Evolutionary conservation across 2,888 invertebrate genomes (phyloP).

Genomic region (Caenorhabditis zanzibari): DNA sequence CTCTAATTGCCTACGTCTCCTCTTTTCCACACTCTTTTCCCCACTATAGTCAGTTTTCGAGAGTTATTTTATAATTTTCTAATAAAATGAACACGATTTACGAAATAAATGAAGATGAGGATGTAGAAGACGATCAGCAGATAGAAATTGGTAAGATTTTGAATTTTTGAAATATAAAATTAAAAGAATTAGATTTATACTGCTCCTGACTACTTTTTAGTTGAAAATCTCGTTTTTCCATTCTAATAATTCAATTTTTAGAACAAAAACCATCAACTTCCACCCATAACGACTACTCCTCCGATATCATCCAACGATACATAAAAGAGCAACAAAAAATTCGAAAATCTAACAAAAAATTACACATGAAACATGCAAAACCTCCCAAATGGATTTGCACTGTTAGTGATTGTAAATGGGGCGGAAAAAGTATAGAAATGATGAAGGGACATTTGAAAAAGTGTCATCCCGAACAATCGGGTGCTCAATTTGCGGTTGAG

Average conservation of each 20-base stretch:
- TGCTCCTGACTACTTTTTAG: no score
- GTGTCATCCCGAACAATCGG: conserved; percentile 11
- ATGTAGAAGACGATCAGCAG: background rate
- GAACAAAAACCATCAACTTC: background rate
- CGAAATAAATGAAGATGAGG: conserved; percentile 20
- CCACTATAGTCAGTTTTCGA: background rate
- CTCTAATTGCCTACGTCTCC: background rate
- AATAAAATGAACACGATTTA: conserved; percentile 38
- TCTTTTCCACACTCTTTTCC: background rate
- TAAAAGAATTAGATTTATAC: no score
- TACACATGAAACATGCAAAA: background rate
- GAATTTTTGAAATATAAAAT: no score
- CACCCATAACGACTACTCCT: background rate
- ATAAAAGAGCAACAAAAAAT: conserved; percentile 1
- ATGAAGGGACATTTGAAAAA: conserved; percentile 20
- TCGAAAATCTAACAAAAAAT: background rate
- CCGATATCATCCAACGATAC: conserved; percentile 7
- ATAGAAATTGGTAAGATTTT: conserved; percentile 7
- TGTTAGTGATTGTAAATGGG: conserved; percentile 27
- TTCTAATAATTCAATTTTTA: background rate
- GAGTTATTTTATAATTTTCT: background rate
- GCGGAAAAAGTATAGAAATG: background rate
- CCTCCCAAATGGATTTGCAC: conserved; percentile 43
- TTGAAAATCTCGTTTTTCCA: no score
- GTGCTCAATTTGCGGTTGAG: background rate